These are phyloP conservation scores for Galleria mellonella DNA, from an alignment of 1,140 invertebrate genomes.

Conservation along the genomic window DNA sequence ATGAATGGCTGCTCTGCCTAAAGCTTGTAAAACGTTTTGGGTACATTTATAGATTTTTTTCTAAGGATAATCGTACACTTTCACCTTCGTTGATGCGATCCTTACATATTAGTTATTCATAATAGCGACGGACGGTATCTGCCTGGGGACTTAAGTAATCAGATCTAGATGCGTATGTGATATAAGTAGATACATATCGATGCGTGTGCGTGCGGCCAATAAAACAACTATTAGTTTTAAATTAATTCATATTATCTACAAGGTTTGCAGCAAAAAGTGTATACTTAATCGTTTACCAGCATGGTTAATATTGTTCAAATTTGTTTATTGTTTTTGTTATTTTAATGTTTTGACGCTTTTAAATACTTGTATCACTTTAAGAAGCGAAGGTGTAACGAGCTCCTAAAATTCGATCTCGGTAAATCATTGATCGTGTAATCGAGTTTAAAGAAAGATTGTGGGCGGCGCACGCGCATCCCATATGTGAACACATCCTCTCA, in stretches of 20 bases:
- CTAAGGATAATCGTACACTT: slow-evolving; percentile 53
- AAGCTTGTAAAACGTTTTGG: slow-evolving; percentile 56
- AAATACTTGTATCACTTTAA: slow-evolving; percentile 2
- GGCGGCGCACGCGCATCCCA: slow-evolving; percentile 52
- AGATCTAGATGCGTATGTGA: slow-evolving; percentile 54
- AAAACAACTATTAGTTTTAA: no score
- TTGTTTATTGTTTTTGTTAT: no score
- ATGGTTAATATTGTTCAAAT: no score
- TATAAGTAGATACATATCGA: slow-evolving; percentile 36
- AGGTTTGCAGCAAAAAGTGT: no score
- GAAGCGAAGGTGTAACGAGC: slow-evolving; percentile 42
- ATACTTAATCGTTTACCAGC: no score
- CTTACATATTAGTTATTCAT: slow-evolving; percentile 56
- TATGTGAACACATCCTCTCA: slow-evolving; percentile 58
- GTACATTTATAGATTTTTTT: slow-evolving; percentile 51
- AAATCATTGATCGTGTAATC: slow-evolving; percentile 68
- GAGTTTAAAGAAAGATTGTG: slow-evolving; percentile 67
- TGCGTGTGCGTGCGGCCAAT: background rate
- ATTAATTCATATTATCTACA: no score
- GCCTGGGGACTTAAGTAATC: slow-evolving; percentile 45
- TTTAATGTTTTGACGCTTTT: no score
- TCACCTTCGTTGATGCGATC: slow-evolving; percentile 55
- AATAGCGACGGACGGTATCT: slow-evolving; percentile 20
- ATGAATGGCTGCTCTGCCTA: slow-evolving; percentile 61
- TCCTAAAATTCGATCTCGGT: slow-evolving; percentile 66